Percentiles rank a stretch among this genome's conserved stretches.
Conservation (phyloP, 2,888 invertebrate species). For the Nomada hirtipes region DNA sequence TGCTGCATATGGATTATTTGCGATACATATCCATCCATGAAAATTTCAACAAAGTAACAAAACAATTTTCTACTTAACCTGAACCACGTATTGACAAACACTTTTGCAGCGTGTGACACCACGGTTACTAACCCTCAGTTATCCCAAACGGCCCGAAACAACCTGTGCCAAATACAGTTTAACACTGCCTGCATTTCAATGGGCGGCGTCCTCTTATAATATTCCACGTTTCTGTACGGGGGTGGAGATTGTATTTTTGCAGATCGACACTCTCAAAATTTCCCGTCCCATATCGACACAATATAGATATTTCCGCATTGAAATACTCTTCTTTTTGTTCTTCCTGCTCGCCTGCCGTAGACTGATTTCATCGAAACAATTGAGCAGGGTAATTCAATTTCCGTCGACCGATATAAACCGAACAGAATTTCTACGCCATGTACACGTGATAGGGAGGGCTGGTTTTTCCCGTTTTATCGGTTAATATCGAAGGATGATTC, state of each 20-base stretch:
- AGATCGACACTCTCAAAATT: neutral
- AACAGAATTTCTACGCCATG: neutral
- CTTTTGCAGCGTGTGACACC: constrained; percentile 14
- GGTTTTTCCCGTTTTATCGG: neutral
- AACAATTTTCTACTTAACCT: constrained; percentile 30
- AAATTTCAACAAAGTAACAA: too few species aligned
- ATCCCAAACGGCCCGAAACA: constrained; percentile 51
- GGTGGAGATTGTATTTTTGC: constrained; percentile 1
- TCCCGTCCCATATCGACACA: neutral
- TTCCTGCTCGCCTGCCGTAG: neutral
- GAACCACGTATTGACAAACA: constrained; percentile 39
- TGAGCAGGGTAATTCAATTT: constrained; percentile 9
- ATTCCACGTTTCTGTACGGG: constrained; percentile 25
- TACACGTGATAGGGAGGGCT: too few species aligned
- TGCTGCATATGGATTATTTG: neutral
- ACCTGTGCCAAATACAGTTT: constrained; percentile 49
- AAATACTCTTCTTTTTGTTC: neutral
- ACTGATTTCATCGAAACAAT: constrained; percentile 10
- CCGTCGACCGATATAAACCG: neutral
- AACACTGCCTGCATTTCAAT: constrained; percentile 52
- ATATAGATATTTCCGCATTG: constrained; percentile 12
- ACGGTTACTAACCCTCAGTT: constrained; percentile 49
- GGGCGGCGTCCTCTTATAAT: constrained; percentile 29
- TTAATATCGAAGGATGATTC: neutral
- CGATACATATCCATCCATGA: too few species aligned